phyloP scores from a whole-genome alignment of 2,113 vertebrate species.

The Pseudonaja textilis region DNA sequence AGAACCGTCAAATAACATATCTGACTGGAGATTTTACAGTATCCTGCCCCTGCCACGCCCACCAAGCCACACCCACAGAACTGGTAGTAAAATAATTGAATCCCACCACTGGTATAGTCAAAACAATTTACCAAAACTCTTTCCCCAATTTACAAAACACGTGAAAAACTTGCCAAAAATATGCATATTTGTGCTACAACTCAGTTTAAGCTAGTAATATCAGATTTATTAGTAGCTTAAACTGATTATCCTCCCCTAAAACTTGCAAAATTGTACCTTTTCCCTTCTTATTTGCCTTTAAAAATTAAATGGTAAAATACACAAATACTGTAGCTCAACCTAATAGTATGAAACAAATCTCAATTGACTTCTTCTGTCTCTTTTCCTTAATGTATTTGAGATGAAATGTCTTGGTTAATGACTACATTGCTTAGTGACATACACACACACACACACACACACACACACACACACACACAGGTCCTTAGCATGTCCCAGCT shows the following conservation, averaged over 20 bases:
- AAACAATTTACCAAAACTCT: neutral
- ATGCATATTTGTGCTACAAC: neutral
- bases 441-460: neutral
- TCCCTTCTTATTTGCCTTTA: neutral
- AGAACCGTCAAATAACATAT: too few relatives aligned
- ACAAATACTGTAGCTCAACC: neutral
- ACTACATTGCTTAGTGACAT: neutral
- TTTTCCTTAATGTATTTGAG: neutral
- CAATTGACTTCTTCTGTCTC: neutral
- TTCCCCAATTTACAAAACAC: neutral
- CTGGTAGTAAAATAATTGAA: too few relatives aligned
- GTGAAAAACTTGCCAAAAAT: neutral
- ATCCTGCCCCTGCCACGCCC: too few relatives aligned
- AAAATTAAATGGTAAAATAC: neutral
- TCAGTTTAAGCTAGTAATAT: neutral
- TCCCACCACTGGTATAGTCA: neutral
- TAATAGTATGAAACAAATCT: neutral
- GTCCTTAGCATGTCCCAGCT: neutral
- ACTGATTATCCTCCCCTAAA: neutral
- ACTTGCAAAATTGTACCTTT: neutral
- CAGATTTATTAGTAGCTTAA: neutral
- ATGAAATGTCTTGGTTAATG: neutral
- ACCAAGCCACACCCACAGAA: too few relatives aligned
- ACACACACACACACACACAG: neutral
- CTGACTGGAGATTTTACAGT: too few relatives aligned